Conservation (phyloP, 92 coral and sea anemone genomes). For the Umimayanthus chanpuru region DNA sequence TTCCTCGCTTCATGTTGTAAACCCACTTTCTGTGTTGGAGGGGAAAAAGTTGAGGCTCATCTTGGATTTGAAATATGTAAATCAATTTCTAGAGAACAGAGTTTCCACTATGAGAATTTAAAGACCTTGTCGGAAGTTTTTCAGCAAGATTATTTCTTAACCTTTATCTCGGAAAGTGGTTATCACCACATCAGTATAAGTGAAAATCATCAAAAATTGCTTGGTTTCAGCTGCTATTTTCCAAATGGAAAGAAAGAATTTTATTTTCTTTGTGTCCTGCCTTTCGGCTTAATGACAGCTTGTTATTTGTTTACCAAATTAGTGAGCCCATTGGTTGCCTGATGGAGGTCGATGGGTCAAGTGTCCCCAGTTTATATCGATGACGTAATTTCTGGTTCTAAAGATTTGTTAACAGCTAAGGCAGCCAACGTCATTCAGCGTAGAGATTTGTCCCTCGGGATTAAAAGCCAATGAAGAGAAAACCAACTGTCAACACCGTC, state of each 20-base stretch:
- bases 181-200: constrained; percentile 55
- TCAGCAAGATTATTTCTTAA: constrained; percentile 39
- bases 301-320: too few species aligned
- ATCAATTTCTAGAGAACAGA: constrained; percentile 26
- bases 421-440: constrained; percentile 50
- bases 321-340: constrained; percentile 7
- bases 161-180: constrained; percentile 50
- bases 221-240: constrained; percentile 45
- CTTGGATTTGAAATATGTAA: constrained; percentile 52
- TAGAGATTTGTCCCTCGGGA: constrained; percentile 47
- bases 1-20: constrained; percentile 50
- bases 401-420: constrained; percentile 23
- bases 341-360: constrained; percentile 52
- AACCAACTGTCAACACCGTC: constrained; percentile 49
- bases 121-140: constrained; percentile 47
- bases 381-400: constrained; percentile 50
- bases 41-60: constrained; percentile 54
- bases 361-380: constrained; percentile 53
- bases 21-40: constrained; percentile 61
- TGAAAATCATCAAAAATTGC: constrained; percentile 48
- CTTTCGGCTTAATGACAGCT: constrained; percentile 12
- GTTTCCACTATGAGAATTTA: constrained; percentile 56
- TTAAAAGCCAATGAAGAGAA: constrained; percentile 49
- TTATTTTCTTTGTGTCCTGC: constrained; percentile 46
- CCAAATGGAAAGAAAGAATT: constrained; percentile 1